Percentiles rank a stretch among this genome's conserved stretches.
These are phyloP conservation scores for Patagioenas fasciata DNA, from an alignment of 2,113 vertebrate genomes.

Conservation along the genomic window DNA sequence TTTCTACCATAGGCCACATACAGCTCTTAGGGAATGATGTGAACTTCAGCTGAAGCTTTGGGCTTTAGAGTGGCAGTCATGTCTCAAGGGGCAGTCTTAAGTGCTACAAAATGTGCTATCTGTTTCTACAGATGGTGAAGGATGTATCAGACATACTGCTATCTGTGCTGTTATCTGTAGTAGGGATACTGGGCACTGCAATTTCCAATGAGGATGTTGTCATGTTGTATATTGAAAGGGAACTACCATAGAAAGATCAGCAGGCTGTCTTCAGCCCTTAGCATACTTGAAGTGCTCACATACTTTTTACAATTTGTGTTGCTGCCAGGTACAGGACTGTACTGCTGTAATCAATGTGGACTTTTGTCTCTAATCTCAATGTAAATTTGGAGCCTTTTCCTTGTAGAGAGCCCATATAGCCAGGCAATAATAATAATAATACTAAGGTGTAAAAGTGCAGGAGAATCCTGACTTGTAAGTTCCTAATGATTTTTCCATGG, in stretches of 20 bases:
- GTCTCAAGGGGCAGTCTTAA: background rate
- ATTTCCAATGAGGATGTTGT: background rate
- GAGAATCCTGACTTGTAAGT: background rate
- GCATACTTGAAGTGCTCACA: accelerated
- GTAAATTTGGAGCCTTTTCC: background rate
- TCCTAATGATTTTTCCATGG: background rate
- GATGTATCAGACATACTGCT: background rate
- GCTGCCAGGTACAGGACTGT: background rate
- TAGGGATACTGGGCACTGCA: background rate
- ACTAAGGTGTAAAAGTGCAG: background rate
- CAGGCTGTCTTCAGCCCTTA: background rate
- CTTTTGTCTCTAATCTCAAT: background rate
- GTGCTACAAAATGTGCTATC: background rate
- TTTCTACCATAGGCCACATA: background rate
- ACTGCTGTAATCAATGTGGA: background rate
- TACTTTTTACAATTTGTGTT: background rate
- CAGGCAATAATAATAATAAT: background rate
- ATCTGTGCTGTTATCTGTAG: background rate
- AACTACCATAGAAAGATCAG: background rate
- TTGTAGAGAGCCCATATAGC: background rate
- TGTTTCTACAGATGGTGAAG: background rate
- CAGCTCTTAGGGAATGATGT: background rate
- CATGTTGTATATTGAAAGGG: background rate
- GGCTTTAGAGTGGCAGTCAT: background rate
- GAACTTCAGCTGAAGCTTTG: background rate